Evolutionary conservation across 2,888 invertebrate species (phyloP), one percentile per base, ranked within the genome.

Genomic region (Lycia hirtaria): DNA sequence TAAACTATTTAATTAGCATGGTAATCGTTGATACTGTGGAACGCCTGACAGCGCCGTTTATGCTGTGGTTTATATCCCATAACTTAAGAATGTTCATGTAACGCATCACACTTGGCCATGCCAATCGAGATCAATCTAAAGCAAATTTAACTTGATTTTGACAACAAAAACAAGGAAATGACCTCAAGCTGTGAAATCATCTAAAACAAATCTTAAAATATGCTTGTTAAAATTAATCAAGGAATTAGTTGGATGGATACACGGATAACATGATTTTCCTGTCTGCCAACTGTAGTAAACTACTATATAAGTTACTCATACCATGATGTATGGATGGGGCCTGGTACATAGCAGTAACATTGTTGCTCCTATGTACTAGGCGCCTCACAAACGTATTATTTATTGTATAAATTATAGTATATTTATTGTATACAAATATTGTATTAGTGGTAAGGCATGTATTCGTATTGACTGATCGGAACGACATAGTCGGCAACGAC

Each of bases 131-230:
- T 33, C 33, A 45, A 45, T 22, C 14, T 3, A 45, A 20, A 15
- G 20, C 20, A 32, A 32, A 22, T 15, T 32, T 12, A 17, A 33
- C 30, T 44, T 28, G 19, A n/a, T 30, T 6, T 12, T 30, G 44
- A 44, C 44, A 32, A 44, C 44, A 44, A 44, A 44, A 30, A 44
- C 44, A 19, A 44, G 44, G 44, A 44, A 44, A 44, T 44, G 7
- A 20, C 19, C 44, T 32, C 12, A 28, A 9, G 9, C 5, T 26
- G 26, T 15, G 15, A 9, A 15, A 9, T 1, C 14, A 26, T 9
- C 10, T 15, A 10, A 28, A 41, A 41, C 38, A 6, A 22, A 40
- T 5, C 1, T n/a, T 4, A 24, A 24, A 40, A 20, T 19, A 19
- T 19, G 6, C 15, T 33, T 0, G 15, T 15, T 7, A 2, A 38